phyloP scores from a whole-genome alignment of 2,888 invertebrate genomes.

The Meandrusa payeni region DNA sequence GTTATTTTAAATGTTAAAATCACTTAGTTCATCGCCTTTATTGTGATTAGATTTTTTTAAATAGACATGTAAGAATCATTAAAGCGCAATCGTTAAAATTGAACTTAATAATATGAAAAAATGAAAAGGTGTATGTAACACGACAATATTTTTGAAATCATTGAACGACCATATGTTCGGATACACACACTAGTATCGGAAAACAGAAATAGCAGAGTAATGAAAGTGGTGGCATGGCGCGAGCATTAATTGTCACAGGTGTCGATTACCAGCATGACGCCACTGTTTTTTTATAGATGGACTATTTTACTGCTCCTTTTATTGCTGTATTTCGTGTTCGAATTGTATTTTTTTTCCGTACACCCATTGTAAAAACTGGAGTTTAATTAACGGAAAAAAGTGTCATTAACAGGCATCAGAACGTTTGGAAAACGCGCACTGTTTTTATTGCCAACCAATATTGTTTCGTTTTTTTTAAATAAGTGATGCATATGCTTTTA shows the following conservation, averaged over 20 bases:
- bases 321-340: constrained; percentile 33
- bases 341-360: constrained; percentile 29
- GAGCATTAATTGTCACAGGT: constrained; percentile 66
- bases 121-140: not conserved
- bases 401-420: constrained; percentile 16
- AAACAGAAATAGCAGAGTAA: constrained; percentile 36
- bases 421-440: constrained; percentile 4
- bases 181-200: constrained; percentile 27
- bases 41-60: too few species aligned
- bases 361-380: constrained; percentile 17
- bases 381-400: constrained; percentile 21
- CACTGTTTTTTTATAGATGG: constrained; percentile 44
- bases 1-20: too few species aligned
- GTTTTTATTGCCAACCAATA: constrained; percentile 18
- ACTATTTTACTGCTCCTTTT: constrained; percentile 41
- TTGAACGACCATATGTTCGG: constrained; percentile 26
- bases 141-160: constrained; percentile 1
- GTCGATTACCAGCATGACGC: constrained; percentile 53
- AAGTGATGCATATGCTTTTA: too few species aligned
- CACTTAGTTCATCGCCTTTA: too few species aligned
- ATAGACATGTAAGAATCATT: too few species aligned
- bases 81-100: too few species aligned
- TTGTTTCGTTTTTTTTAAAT: not conserved
- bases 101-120: too few species aligned
- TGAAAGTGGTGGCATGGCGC: constrained; percentile 44